These are phyloP conservation scores for Lampris incognitus DNA, from an alignment of 2,113 vertebrate genomes.

Conservation along the genomic window DNA sequence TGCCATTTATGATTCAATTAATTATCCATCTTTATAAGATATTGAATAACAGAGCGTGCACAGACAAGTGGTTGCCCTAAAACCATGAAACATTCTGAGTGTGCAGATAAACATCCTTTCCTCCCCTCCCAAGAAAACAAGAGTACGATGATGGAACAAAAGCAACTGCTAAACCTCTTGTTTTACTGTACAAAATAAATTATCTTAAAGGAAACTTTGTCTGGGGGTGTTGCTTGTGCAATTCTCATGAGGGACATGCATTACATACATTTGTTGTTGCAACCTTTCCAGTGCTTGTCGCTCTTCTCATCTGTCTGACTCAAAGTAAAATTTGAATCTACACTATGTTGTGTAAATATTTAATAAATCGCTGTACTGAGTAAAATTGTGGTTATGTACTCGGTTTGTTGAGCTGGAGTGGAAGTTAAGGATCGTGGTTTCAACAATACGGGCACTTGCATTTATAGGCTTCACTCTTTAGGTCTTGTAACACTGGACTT, in stretches of 20 bases:
- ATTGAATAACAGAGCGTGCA: constrained; percentile 11
- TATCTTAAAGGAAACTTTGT: constrained; percentile 58
- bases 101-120: constrained; percentile 29
- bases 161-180: constrained; percentile 47
- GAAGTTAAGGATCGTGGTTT: not conserved
- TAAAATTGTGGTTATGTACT: constrained; percentile 7
- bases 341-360: constrained; percentile 65
- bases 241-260: not conserved
- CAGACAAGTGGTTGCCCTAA: constrained; percentile 19
- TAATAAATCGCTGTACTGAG: constrained; percentile 57
- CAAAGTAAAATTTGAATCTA: constrained; percentile 17
- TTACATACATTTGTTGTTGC: not conserved
- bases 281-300: constrained; percentile 8
- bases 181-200: constrained; percentile 81
- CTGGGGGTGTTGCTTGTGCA: constrained; percentile 15
- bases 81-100: constrained; percentile 20
- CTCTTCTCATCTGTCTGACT: constrained; percentile 13
- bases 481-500: too few species aligned
- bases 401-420: not conserved
- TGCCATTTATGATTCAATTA: constrained; percentile 2
- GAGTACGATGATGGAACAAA: constrained; percentile 19
- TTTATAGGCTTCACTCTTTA: too few species aligned
- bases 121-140: not conserved
- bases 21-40: constrained; percentile 61
- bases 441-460: too few species aligned